Percentiles rank a stretch among this genome's conserved stretches.
phyloP scores from a whole-genome alignment of 2,888 invertebrate genomes.

The Stegana nigrithorax region DNA sequence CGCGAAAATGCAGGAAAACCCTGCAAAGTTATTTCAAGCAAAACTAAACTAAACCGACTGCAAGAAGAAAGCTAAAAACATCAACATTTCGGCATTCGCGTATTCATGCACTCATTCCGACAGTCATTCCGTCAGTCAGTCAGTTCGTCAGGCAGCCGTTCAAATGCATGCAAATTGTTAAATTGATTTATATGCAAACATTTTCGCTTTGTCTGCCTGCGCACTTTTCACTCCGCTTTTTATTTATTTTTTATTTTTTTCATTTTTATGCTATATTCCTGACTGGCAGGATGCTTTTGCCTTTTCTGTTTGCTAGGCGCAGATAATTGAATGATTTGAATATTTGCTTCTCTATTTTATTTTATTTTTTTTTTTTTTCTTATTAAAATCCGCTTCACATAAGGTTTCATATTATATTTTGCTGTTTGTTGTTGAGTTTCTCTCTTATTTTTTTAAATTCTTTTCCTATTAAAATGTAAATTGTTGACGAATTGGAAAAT shows the following conservation, averaged over 20 bases:
- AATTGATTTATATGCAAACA: constrained; percentile 16
- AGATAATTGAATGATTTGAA: constrained; percentile 65
- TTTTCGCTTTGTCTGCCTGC: background rate
- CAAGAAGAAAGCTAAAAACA: background rate
- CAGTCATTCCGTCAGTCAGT: background rate
- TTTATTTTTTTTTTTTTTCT: background rate
- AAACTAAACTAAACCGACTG: too few relatives aligned
- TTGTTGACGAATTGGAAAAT: constrained; percentile 62
- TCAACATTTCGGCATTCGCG: background rate
- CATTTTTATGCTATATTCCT: too few relatives aligned
- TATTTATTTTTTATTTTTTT: too few relatives aligned
- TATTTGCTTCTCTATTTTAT: constrained; percentile 40
- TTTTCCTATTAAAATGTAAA: constrained; percentile 60
- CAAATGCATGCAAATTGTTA: constrained; percentile 16
- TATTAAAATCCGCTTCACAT: too few relatives aligned
- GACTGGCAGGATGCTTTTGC: too few relatives aligned
- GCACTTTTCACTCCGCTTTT: background rate
- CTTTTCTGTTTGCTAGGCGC: constrained; percentile 15
- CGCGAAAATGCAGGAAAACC: too few relatives aligned
- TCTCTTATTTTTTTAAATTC: constrained; percentile 29
- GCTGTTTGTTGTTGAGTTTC: constrained; percentile 28
- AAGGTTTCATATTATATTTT: too few relatives aligned
- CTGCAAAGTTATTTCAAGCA: too few relatives aligned
- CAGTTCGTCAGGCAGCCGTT: background rate
- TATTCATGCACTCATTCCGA: too few relatives aligned